phyloP scores from a whole-genome alignment of 2,113 vertebrate species.

The Rhinichthys klamathensis region DNA sequence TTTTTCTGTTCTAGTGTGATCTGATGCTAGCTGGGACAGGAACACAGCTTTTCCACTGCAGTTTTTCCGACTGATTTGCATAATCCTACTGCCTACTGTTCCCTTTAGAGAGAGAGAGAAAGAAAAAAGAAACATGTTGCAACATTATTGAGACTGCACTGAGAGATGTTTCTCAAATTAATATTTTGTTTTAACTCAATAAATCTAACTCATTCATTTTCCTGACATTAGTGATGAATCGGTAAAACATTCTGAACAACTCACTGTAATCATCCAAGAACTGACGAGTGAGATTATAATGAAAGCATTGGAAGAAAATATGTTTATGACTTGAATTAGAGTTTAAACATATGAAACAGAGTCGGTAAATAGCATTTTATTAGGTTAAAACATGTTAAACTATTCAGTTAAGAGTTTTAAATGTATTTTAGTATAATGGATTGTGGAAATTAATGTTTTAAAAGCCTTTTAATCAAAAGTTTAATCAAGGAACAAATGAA shows the following conservation, averaged over 20 bases:
- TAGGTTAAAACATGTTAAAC: not conserved
- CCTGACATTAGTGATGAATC: not conserved
- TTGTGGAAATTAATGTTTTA: not conserved
- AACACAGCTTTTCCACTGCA: slow-evolving; percentile 37
- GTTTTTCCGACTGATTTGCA: slow-evolving; percentile 37
- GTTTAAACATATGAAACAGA: not conserved
- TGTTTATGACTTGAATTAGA: not conserved
- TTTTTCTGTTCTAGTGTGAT: slow-evolving; percentile 20
- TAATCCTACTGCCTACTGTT: slow-evolving; percentile 40
- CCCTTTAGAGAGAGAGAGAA: slow-evolving; percentile 2
- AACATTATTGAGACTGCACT: not conserved
- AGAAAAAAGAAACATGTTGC: not conserved
- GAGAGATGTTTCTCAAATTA: not conserved
- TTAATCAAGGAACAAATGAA: not conserved
- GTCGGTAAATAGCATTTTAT: not conserved
- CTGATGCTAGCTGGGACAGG: slow-evolving; percentile 29
- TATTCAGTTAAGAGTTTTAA: not conserved
- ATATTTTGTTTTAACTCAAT: not conserved
- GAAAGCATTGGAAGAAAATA: not conserved
- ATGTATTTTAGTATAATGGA: not conserved
- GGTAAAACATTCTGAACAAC: not conserved
- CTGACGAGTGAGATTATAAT: not conserved
- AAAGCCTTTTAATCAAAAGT: not conserved
- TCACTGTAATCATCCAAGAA: not conserved
- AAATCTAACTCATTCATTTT: not conserved